These are phyloP conservation scores for Regulus satrapa DNA, from an alignment of 2,113 vertebrate species.

Conservation along the genomic window DNA sequence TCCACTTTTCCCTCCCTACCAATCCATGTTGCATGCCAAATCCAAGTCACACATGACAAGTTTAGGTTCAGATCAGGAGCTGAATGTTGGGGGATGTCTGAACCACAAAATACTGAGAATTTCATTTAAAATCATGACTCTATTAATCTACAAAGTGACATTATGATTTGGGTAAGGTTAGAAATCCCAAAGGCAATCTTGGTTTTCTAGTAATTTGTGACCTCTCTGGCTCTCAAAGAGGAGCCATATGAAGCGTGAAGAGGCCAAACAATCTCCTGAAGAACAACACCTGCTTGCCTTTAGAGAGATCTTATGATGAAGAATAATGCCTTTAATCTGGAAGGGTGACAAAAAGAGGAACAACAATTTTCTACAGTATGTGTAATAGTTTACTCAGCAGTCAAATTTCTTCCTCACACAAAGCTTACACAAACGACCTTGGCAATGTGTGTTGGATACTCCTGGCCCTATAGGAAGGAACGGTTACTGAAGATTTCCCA, in stretches of 20 bases:
- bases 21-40: rapidly evolving
- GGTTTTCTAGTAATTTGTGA: background rate
- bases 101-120: background rate
- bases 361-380: background rate
- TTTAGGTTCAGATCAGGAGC: background rate
- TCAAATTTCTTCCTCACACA: background rate
- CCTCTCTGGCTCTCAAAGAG: background rate
- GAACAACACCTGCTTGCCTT: background rate
- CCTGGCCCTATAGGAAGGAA: background rate
- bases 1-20: background rate
- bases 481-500: background rate
- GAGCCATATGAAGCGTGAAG: rapidly evolving
- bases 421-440: background rate
- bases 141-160: background rate
- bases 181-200: background rate
- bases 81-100: background rate
- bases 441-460: background rate
- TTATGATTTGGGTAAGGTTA: background rate
- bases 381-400: background rate
- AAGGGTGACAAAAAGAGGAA: background rate
- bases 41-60: background rate
- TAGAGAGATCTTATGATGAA: background rate
- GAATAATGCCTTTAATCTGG: background rate
- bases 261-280: background rate
- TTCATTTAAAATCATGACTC: rapidly evolving